Percentiles rank a stretch among this genome's conserved stretches.
These are phyloP conservation scores for Belgica antarctica DNA, from an alignment of 2,888 invertebrate species.

Conservation along the genomic window DNA sequence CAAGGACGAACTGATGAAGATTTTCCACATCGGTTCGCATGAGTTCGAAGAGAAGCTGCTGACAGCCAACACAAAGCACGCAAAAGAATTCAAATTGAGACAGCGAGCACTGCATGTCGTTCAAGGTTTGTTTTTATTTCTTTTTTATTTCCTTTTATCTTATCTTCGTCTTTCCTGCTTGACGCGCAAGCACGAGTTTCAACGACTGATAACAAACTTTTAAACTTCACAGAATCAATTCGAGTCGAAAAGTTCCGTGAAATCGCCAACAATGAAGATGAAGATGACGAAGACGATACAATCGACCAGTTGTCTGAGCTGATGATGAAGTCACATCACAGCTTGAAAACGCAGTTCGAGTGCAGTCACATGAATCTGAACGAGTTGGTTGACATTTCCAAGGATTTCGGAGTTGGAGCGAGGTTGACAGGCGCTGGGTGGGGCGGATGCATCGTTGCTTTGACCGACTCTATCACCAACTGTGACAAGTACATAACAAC, in stretches of 20 bases:
- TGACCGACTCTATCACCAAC: constrained; percentile 57
- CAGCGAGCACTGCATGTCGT: constrained; percentile 89
- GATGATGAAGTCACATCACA: constrained; percentile 87
- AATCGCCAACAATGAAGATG: constrained; percentile 58
- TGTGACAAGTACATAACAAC: constrained; percentile 66
- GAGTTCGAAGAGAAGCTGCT: constrained; percentile 67
- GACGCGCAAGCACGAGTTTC: not conserved
- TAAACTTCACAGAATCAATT: constrained; percentile 67
- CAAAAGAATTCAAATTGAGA: constrained; percentile 70
- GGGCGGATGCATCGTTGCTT: constrained; percentile 94
- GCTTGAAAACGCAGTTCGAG: constrained; percentile 81
- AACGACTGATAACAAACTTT: constrained; percentile 46
- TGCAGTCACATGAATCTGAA: constrained; percentile 91
- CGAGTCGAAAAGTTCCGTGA: constrained; percentile 76
- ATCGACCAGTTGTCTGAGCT: constrained; percentile 68
- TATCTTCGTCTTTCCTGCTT: not conserved
- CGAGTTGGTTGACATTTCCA: constrained; percentile 71
- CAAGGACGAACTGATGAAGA: constrained; percentile 64
- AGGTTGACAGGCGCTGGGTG: constrained; percentile 96
- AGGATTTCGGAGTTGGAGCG: constrained; percentile 71
- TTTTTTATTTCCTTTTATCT: constrained; percentile 19
- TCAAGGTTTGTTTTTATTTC: constrained; percentile 59
- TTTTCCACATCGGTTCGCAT: constrained; percentile 60
- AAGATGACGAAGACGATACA: constrained; percentile 52
- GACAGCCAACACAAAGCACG: constrained; percentile 62